Percentiles rank a stretch among this genome's conserved stretches.
These are phyloP conservation scores for Deilephila porcellus DNA, from an alignment of 2,888 invertebrate genomes.

Conservation along the genomic window DNA sequence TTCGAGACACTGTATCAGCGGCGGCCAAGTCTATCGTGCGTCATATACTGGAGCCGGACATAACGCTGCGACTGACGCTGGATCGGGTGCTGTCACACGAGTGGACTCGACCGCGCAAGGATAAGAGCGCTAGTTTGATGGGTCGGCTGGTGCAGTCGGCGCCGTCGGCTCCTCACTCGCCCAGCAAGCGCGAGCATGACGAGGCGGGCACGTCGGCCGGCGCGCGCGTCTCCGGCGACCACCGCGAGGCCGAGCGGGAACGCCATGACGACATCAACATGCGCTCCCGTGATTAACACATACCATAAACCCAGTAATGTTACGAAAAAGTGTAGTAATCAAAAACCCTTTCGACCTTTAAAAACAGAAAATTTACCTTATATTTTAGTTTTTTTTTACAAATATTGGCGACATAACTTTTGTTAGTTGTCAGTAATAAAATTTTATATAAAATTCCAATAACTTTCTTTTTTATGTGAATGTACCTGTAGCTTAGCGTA, in stretches of 20 bases:
- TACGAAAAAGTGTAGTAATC: slow-evolving; percentile 52
- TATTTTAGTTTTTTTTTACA: slow-evolving; percentile 71
- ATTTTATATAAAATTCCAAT: slow-evolving; percentile 56
- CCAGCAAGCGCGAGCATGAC: slow-evolving; percentile 71
- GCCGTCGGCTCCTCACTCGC: slow-evolving; percentile 70
- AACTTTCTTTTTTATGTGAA: slow-evolving; percentile 26
- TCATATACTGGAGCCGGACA: slow-evolving; percentile 93
- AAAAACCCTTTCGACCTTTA: slow-evolving; percentile 64
- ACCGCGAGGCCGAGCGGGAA: slow-evolving; percentile 75
- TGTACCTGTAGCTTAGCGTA: background rate
- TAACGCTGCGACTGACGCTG: slow-evolving; percentile 89
- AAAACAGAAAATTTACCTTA: slow-evolving; percentile 73
- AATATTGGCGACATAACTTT: slow-evolving; percentile 77
- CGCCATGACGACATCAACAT: slow-evolving; percentile 78
- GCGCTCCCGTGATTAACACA: slow-evolving; percentile 69
- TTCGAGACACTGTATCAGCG: slow-evolving; percentile 88
- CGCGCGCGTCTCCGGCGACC: slow-evolving; percentile 78
- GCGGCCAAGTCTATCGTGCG: slow-evolving; percentile 91
- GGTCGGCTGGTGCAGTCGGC: slow-evolving; percentile 87
- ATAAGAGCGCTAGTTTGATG: slow-evolving; percentile 84
- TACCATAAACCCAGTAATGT: slow-evolving; percentile 70
- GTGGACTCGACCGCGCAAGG: slow-evolving; percentile 88
- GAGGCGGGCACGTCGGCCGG: slow-evolving; percentile 77
- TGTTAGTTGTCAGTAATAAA: slow-evolving; percentile 79
- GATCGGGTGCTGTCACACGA: slow-evolving; percentile 90